Base-by-base conservation (phyloP, 2,113 vertebrate genomes). In the Rhipidura dahli region DNA sequence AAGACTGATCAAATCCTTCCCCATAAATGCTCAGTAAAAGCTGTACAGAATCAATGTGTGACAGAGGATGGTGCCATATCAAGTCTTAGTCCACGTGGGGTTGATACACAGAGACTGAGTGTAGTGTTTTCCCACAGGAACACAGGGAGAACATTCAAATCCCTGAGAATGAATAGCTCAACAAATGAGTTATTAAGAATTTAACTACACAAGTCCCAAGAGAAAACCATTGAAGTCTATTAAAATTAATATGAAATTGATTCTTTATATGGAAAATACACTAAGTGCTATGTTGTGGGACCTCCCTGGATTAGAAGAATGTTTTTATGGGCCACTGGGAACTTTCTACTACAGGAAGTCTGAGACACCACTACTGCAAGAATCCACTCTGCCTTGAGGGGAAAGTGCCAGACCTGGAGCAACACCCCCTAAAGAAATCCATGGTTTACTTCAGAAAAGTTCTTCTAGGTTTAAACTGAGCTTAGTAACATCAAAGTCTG, bases 161-260 rank as follows among this genome's bases (percentile, higher is more conserved):
- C 95, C 91, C 91, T 75, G 89, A 93, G 95, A 96, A 95, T 81
- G 83, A 92, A 92, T 93, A 96, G 95, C 93, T 94, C 94, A 97
- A 95, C 93, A 95, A 95, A 97, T 75, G 93, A 94, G 72, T 94
- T 92, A 95, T 93, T 95, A 96, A 95, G 94, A 95, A 94, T 94
- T 94, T 96, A 95, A 94, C 93, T 92, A 81, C 72, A 51, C 60
- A 75, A 81, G 60, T 91, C 93, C 69, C 95, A 87, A 87, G 94
- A 92, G 91, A 87, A 86, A 96, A 83, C 28, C 42, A 83, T 0
- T 87, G 83, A 86, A 92, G 83, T 47, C 47, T 91, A 91, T 78
- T 78, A 92, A 95, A 97, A 94, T 68, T 27, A 86, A 94, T 92
- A 64, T 49, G 60, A 95, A 96, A 92, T 86, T 56, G 69, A 68